Evolutionary conservation across 2,888 invertebrate species (phyloP).

Genomic region (Neria commutata): DNA sequence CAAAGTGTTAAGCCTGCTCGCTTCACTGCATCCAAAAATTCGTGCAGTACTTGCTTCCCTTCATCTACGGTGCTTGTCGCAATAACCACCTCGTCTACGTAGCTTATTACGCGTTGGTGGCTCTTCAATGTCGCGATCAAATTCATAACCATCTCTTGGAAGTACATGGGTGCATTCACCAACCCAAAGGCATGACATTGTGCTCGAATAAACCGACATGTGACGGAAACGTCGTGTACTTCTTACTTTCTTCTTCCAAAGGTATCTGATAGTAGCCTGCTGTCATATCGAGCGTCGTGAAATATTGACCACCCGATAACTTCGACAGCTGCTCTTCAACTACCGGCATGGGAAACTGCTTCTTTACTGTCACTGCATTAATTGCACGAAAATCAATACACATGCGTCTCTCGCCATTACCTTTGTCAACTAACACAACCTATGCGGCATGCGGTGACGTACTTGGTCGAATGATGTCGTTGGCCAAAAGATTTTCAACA

Average conservation of each 20-base stretch:
- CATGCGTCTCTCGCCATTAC: constrained; percentile 16
- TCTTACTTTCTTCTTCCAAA: constrained; percentile 31
- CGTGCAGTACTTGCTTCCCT: neutral
- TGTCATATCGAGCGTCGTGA: constrained; percentile 40
- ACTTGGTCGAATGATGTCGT: constrained; percentile 24
- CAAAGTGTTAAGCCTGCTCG: constrained; percentile 15
- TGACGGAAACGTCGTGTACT: constrained; percentile 46
- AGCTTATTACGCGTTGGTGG: constrained; percentile 10
- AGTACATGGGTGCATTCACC: constrained; percentile 45
- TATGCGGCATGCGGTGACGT: constrained; percentile 25
- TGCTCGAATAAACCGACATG: constrained; percentile 46
- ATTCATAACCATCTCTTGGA: constrained; percentile 40
- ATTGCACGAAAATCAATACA: constrained; percentile 22
- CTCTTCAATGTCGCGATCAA: constrained; percentile 2
- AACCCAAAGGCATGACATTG: constrained; percentile 49
- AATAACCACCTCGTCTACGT: constrained; percentile 18
- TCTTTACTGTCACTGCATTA: constrained; percentile 20
- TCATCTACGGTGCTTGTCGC: neutral
- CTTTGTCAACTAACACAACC: constrained; percentile 23
- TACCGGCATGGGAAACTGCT: constrained; percentile 21
- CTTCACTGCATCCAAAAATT: constrained; percentile 12
- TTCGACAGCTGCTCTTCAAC: constrained; percentile 24
- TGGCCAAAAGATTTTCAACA: constrained; percentile 15
- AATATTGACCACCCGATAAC: constrained; percentile 33
- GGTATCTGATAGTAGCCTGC: constrained; percentile 42